Base-by-base conservation (phyloP, 2,888 invertebrate genomes). In the Eucera pruinosa region DNA sequence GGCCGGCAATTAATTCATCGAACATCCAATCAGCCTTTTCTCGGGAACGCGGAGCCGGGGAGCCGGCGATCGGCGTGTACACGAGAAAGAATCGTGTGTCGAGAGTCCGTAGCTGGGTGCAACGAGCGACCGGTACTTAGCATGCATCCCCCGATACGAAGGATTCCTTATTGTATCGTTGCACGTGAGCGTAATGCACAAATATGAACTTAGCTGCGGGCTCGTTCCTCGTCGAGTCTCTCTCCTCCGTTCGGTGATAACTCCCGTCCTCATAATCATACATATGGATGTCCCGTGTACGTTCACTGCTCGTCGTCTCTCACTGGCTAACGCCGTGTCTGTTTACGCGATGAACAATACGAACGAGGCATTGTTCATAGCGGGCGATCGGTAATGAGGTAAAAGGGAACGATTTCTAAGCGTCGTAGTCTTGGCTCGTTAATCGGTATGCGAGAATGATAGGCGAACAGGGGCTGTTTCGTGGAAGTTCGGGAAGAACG, bases 141-240 rank as follows among this genome's bases (percentile, higher is more conserved):
- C 91, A 92, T 91, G 91, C 92, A 91, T 91, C 92, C 90, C 91
- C 90, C 88, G 90, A 90, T 91, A 91, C 90, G 87, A 85, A 89
- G 90, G 91, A 92, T 91, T 92, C 92, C 92, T 92, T 92, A 92
- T 92, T 92, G 92, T 92, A 91, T 91, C 90, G 91, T 88, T 91
- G 91, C 91, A 92, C 92, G 92, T 92, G 92, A 92, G 89, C 85
- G 90, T 91, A 91, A 92, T 92, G 91, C 91, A 90, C 89, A 92
- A 92, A 90, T 89, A 88, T 89, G 89, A 89, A 90, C 89, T 89
- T 86, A 84, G 83, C 86, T 87, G 87, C 87, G 88, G 89, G 88
- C 90, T 86, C 84, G 84, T 80, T 76, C 69, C 72, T 81, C 65
- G 36, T 20, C 61, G 27, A 43, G 58, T 57, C 55, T 52, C 60